Evolutionary conservation across 2,888 invertebrate genomes (phyloP).

Genomic region (Drosophila melanosoma): DNA sequence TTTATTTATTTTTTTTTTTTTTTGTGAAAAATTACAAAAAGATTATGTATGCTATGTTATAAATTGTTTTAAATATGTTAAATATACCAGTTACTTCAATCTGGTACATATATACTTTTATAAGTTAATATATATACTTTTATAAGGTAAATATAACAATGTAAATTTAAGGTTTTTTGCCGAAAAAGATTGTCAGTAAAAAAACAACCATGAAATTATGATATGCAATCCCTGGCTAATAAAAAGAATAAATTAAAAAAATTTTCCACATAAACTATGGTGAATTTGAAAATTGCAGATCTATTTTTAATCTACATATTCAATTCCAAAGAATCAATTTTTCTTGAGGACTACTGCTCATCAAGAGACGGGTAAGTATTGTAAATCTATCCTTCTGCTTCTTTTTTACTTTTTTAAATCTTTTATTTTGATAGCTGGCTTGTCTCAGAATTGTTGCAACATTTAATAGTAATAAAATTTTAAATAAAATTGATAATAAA

Average conservation of each 20-base stretch:
- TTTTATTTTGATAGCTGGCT: not conserved
- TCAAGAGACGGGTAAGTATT: not conserved
- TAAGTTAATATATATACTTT: too few relatives aligned
- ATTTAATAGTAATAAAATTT: not conserved
- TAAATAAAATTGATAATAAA: not conserved
- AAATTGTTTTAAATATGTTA: not conserved
- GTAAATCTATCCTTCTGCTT: not conserved
- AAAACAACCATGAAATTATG: not conserved
- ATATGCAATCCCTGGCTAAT: not conserved
- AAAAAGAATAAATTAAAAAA: not conserved
- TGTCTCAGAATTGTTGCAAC: not conserved
- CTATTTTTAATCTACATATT: too few relatives aligned
- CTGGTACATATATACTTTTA: too few relatives aligned
- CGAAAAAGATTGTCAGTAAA: not conserved
- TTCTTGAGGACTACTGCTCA: not conserved
- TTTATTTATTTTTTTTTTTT: not conserved
- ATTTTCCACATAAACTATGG: not conserved
- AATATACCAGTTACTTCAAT: too few relatives aligned
- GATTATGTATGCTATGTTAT: not conserved
- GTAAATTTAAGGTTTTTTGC: too few relatives aligned
- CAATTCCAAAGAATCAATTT: not conserved
- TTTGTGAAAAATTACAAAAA: not conserved
- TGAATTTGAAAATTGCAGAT: not conserved
- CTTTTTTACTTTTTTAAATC: not conserved
- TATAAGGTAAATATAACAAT: too few relatives aligned